Conservation (phyloP, 2,797 vertebrate genomes). For the Xiphophorus birchmanni region DNA sequence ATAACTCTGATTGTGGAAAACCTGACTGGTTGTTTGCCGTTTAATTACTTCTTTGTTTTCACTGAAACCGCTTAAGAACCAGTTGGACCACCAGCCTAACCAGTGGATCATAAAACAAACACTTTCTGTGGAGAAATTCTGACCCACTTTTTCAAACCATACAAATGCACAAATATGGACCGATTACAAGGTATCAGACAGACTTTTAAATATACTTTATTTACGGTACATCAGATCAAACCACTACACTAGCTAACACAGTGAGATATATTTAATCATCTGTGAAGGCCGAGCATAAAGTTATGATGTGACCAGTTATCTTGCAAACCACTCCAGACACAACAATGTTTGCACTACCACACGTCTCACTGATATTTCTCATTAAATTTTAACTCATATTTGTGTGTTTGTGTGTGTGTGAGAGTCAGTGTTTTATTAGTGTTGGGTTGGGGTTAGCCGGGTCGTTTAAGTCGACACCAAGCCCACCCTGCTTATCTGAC, state of each 20-base stretch:
- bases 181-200: neutral
- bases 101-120: too few relatives aligned
- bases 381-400: slow-evolving; percentile 5
- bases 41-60: too few relatives aligned
- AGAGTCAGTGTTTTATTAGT: slow-evolving; percentile 9
- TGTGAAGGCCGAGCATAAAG: neutral
- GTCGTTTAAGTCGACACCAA: slow-evolving; percentile 50
- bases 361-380: neutral
- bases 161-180: neutral
- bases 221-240: neutral
- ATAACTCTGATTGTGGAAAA: too few relatives aligned
- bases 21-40: too few relatives aligned
- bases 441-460: slow-evolving; percentile 41
- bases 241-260: neutral
- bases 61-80: too few relatives aligned
- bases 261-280: neutral
- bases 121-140: neutral
- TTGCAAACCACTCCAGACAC: neutral
- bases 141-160: neutral
- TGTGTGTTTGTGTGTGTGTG: slow-evolving; percentile 4
- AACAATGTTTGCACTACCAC: neutral
- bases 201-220: neutral
- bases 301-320: neutral
- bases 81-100: too few relatives aligned
- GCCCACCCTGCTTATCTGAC: slow-evolving; percentile 45